These are phyloP conservation scores for Plutomurus gul DNA, from an alignment of 1,140 invertebrate species.

Conservation along the genomic window DNA sequence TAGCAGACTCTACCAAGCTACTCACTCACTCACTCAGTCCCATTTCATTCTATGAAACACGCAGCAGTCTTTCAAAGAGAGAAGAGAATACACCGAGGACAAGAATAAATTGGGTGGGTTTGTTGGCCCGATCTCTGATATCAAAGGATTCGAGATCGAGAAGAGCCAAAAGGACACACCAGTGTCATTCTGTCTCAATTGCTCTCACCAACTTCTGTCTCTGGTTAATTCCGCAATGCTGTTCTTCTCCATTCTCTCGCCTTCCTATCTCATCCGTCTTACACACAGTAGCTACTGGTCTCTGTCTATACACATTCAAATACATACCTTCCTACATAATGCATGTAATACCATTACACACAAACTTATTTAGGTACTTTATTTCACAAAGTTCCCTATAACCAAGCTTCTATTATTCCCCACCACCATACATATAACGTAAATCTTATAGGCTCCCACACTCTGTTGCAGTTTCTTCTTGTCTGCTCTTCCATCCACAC, in stretches of 20 bases:
- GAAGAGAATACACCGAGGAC: slow-evolving; percentile 35
- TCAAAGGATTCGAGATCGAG: slow-evolving; percentile 34
- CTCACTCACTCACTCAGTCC: slow-evolving; percentile 21
- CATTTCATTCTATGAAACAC: slow-evolving; percentile 27
- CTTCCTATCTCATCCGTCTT: not conserved
- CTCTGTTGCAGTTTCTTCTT: not conserved
- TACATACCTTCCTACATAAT: too few relatives aligned
- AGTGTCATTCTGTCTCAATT: slow-evolving; percentile 37
- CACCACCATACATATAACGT: not conserved
- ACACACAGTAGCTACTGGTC: too few relatives aligned
- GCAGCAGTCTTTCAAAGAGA: slow-evolving; percentile 28
- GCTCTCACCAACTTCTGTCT: slow-evolving; percentile 18
- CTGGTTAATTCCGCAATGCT: not conserved
- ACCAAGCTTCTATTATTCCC: too few relatives aligned
- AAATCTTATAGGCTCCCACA: not conserved
- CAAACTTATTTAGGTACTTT: too few relatives aligned
- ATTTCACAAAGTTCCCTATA: too few relatives aligned
- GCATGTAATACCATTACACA: too few relatives aligned
- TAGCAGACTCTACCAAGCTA: not conserved
- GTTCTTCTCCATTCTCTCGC: not conserved
- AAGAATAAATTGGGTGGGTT: slow-evolving; percentile 47
- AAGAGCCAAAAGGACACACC: slow-evolving; percentile 41
- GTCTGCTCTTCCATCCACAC: not conserved
- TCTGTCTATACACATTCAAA: too few relatives aligned
- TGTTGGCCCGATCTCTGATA: slow-evolving; percentile 41